These are phyloP conservation scores for Galago senegalensis DNA, from an alignment of 2,797 vertebrate genomes.

Conservation along the genomic window DNA sequence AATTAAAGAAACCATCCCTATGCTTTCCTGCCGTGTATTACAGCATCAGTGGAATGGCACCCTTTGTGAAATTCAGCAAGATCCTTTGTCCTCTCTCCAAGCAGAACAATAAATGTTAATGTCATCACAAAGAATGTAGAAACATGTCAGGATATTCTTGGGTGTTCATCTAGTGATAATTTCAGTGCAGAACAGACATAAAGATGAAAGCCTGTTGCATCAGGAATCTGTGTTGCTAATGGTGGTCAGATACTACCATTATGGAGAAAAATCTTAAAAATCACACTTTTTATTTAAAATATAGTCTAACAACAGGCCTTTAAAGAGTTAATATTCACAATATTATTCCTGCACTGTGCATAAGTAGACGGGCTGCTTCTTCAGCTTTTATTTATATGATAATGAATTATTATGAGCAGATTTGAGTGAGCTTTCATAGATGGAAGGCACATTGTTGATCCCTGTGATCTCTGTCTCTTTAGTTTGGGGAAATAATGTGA, in stretches of 20 bases:
- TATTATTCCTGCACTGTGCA: not conserved
- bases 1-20: constrained; percentile 44
- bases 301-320: not conserved
- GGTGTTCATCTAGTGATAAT: constrained; percentile 11
- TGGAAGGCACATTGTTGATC: not conserved
- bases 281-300: constrained; percentile 32
- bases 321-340: constrained; percentile 33
- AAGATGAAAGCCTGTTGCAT: not conserved
- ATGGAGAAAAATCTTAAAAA: not conserved
- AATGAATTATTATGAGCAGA: constrained; percentile 39
- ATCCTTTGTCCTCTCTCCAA: not conserved
- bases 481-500: constrained; percentile 38
- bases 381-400: constrained; percentile 59
- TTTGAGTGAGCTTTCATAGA: not conserved
- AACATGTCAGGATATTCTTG: not conserved
- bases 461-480: not conserved
- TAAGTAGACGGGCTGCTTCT: not conserved
- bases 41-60: not conserved
- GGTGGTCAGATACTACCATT: not conserved
- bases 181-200: not conserved
- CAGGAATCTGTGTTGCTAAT: not conserved
- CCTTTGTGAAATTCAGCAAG: constrained; percentile 45
- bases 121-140: not conserved
- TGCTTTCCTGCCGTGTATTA: not conserved
- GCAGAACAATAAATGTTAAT: not conserved